Conservation (phyloP, 2,797 vertebrate species). For the Ceryle rudis region DNA sequence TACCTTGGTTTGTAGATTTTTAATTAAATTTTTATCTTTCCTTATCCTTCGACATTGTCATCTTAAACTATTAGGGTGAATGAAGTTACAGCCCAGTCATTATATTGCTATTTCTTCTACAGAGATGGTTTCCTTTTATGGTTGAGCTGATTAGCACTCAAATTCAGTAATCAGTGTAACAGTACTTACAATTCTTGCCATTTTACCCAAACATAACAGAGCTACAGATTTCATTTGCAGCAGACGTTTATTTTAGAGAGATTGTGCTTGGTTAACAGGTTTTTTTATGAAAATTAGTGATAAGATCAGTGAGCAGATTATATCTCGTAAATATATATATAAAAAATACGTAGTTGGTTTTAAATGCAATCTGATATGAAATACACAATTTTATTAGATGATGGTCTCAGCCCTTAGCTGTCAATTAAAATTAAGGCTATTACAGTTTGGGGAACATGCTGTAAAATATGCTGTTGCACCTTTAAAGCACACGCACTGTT, state of each 20-base stretch:
- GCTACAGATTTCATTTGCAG: background rate
- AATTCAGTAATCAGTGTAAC: background rate
- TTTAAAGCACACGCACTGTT: background rate
- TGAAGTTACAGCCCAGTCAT: background rate
- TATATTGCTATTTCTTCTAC: background rate
- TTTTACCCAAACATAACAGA: background rate
- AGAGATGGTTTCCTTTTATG: background rate
- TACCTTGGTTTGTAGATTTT: background rate
- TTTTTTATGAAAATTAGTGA: background rate
- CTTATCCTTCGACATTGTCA: background rate
- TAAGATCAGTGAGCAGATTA: background rate
- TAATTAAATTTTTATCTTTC: background rate
- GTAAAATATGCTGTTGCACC: background rate
- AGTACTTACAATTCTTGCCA: background rate
- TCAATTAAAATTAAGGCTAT: background rate
- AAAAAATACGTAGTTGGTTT: background rate
- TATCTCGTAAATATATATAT: background rate
- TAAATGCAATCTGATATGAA: background rate
- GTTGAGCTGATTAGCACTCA: background rate
- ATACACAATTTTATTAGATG: background rate
- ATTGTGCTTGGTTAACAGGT: background rate
- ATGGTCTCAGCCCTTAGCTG: background rate
- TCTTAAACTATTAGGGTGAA: background rate
- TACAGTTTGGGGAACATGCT: background rate
- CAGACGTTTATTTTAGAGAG: background rate